These are phyloP conservation scores for Drosophila kuntzei DNA, from an alignment of 2,888 invertebrate genomes.

Conservation along the genomic window DNA sequence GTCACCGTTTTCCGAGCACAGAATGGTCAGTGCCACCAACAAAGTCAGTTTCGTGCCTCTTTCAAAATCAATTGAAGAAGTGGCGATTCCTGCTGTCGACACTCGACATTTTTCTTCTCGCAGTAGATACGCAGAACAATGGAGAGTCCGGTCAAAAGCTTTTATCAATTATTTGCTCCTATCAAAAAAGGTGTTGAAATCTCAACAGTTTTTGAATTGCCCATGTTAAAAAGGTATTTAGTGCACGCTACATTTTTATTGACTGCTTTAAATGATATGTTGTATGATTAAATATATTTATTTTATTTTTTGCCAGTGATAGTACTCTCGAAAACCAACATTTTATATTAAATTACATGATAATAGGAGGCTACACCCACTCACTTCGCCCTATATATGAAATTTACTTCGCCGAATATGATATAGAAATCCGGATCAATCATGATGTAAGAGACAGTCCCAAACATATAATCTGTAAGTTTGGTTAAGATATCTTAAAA, in stretches of 20 bases:
- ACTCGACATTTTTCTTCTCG: too few species aligned
- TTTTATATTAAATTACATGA: too few species aligned
- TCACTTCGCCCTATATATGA: too few species aligned
- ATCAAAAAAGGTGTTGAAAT: conserved; percentile 58
- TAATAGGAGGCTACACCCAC: too few species aligned
- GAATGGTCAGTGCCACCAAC: conserved; percentile 65
- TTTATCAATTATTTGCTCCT: conserved; percentile 29
- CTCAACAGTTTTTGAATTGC: conserved; percentile 28
- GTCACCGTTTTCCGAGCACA: conserved; percentile 12
- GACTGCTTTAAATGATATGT: not conserved
- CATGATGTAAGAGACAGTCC: too few species aligned
- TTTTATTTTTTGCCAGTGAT: too few species aligned
- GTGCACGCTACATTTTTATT: conserved; percentile 10
- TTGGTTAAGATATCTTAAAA: too few species aligned
- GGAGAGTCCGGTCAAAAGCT: conserved; percentile 40
- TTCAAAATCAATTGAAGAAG: conserved; percentile 69
- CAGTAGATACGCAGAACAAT: conserved; percentile 58
- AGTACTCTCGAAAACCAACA: too few species aligned
- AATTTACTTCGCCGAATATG: too few species aligned
- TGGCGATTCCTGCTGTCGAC: conserved; percentile 78
- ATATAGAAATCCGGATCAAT: too few species aligned
- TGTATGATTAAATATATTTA: not conserved
- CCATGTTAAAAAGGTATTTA: conserved; percentile 15
- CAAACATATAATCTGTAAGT: too few species aligned
- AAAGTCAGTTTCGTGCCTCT: conserved; percentile 52